Base-by-base conservation (phyloP, 2,888 invertebrate genomes). In the Eristalis arbustorum region DNA sequence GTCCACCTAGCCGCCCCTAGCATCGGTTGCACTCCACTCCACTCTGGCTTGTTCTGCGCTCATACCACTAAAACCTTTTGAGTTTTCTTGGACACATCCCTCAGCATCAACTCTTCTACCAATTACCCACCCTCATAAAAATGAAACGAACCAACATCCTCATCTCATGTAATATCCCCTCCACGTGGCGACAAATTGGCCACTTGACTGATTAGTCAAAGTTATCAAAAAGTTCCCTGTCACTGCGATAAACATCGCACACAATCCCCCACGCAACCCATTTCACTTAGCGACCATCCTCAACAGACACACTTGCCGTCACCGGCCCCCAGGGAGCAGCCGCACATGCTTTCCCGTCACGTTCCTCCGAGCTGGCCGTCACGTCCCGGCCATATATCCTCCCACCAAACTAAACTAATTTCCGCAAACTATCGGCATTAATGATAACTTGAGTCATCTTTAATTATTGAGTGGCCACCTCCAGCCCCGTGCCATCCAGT, bases 361-460 rank as follows among this genome's bases (percentile, higher is more conserved):
- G 67, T 67, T 2, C 49, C 14, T 25, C 28, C n/a, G 18, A 18
- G 3, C 28, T 10, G 49, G 25, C 49, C 67, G 22, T 13, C 67
- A 67, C 67, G 67, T 67, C 25, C 42, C 10, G n/a, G 28, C 28
- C 25, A 67, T 67, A 31, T 67, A 23, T 67, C 67, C 28, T 11
- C 49, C 10, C 18, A n/a, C 67, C 18, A 18, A 67, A 56, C 18
- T 49, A 22, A 18, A 18, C 67, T 67, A 67, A 67, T 67, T 67
- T 49, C 67, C 18, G 49, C 67, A 67, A 67, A 67, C 67, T 67
- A 67, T 49, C 25, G 28, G 5, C 49, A 10, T 49, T 67, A 28
- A 67, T 49, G 67, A 67, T 67, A 67, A 49, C 67, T 49, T 28
- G 67, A 67, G 67, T 49, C 67, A 8, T 42, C 49, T 67, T 67